phyloP scores from a whole-genome alignment of 2,113 vertebrate species.

The Mugil cephalus region DNA sequence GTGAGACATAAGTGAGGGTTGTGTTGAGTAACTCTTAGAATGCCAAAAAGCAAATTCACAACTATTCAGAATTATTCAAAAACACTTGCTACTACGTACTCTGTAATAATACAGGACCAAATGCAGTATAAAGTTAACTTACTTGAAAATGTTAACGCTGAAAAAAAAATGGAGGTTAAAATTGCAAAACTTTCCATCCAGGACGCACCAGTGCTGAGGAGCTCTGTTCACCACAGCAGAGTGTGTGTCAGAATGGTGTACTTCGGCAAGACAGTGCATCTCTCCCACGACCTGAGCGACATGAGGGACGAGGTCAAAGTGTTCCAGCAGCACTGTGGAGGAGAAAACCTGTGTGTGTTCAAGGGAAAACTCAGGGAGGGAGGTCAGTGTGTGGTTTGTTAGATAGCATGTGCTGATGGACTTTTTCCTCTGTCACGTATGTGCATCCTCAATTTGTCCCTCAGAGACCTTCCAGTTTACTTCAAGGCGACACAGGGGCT shows the following conservation, averaged over 20 bases:
- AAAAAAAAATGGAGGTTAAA: too few species aligned
- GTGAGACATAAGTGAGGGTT: too few species aligned
- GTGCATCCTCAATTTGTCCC: slow-evolving; percentile 24
- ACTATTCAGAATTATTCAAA: background rate
- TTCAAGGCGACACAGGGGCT: slow-evolving; percentile 91
- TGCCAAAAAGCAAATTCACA: background rate
- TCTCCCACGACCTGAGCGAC: slow-evolving; percentile 81
- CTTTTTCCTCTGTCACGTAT: background rate
- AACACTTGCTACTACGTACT: too few species aligned
- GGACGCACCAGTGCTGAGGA: slow-evolving; percentile 84
- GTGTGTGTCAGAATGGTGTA: slow-evolving; percentile 90
- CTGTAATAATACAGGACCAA: too few species aligned
- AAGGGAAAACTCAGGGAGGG: slow-evolving; percentile 89
- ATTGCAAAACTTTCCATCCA: slow-evolving; percentile 58
- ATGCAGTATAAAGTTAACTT: too few species aligned
- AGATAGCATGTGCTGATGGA: background rate
- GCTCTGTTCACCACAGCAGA: slow-evolving; percentile 82
- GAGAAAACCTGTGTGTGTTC: slow-evolving; percentile 95
- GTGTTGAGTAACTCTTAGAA: too few species aligned
- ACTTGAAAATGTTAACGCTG: too few species aligned
- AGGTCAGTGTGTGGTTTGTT: slow-evolving; percentile 83
- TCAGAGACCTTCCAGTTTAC: slow-evolving; percentile 92
- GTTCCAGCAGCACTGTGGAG: slow-evolving; percentile 95
- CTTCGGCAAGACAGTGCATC: slow-evolving; percentile 88
- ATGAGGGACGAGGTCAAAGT: slow-evolving; percentile 91